Conservation (phyloP, 2,888 invertebrate genomes). For the Acanthosoma haemorrhoidale region DNA sequence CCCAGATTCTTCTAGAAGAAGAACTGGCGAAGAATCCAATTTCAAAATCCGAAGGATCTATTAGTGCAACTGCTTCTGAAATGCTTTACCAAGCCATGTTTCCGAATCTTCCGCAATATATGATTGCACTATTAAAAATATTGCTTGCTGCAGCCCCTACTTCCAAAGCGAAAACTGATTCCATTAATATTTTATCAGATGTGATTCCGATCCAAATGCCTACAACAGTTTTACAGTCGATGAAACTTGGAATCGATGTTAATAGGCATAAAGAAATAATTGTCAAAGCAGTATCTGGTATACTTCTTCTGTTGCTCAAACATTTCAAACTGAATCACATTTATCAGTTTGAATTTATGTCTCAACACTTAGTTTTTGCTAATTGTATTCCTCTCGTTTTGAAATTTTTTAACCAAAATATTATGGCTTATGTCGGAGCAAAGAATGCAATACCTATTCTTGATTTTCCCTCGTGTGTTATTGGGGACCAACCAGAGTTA, state of each 20-base stretch:
- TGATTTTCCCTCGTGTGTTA: slow-evolving; percentile 93
- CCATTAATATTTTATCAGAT: slow-evolving; percentile 97
- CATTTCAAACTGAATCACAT: slow-evolving; percentile 97
- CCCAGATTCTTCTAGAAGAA: slow-evolving; percentile 86
- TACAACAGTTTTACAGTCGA: slow-evolving; percentile 89
- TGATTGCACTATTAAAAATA: slow-evolving; percentile 95
- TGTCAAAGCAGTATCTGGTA: slow-evolving; percentile 90
- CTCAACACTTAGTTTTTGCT: slow-evolving; percentile 96
- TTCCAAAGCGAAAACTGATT: slow-evolving; percentile 97
- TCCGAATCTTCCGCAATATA: slow-evolving; percentile 93
- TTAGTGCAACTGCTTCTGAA: slow-evolving; percentile 79
- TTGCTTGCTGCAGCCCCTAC: slow-evolving; percentile 95
- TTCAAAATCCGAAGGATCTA: slow-evolving; percentile 72
- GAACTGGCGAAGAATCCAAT: slow-evolving; percentile 87
- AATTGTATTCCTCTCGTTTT: slow-evolving; percentile 97
- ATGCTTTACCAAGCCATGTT: slow-evolving; percentile 83
- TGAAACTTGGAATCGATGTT: slow-evolving; percentile 94
- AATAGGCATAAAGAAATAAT: slow-evolving; percentile 98
- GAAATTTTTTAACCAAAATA: slow-evolving; percentile 98
- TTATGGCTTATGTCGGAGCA: slow-evolving; percentile 87
- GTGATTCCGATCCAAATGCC: slow-evolving; percentile 97
- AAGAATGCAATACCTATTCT: slow-evolving; percentile 88
- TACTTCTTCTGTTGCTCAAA: slow-evolving; percentile 84
- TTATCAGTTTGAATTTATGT: slow-evolving; percentile 99
- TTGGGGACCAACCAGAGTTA: slow-evolving; percentile 89